Evolutionary conservation across 37 sponge, comb jelly and placozoan species (phyloP), one percentile per base, ranked within the genome.

Genomic region (Mnemiopsis leidyi): DNA sequence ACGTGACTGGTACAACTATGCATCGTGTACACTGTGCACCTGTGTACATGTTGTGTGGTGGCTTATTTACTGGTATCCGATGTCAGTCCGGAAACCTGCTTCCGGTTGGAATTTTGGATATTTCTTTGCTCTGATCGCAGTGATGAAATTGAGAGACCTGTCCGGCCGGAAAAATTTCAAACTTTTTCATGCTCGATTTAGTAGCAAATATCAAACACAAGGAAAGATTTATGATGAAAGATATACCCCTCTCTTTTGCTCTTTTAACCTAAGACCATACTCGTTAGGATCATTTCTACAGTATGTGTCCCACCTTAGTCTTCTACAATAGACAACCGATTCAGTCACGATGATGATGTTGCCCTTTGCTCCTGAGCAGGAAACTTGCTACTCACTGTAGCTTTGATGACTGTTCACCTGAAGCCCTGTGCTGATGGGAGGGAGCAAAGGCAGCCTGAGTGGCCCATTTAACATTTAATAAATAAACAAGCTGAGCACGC

Each of bases 241-340:
- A 40, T 85, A 85, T 40, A 40, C 30, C 29, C 61, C 36, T 28
- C 20, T 25, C 0, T 9, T 85, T 40, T 13, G 3, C 18, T 37
- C 33, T 26, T 38, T 3, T 5, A 39, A 36, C 31, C 38, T 95
- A 97, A 95, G 97, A 97, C 97, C 95, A 96, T 97, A 97, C 97
- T 97, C 95, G 95, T 96, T 96, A 97, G 97, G 97, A 97, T 97
- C 97, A 97, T 97, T 97, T 97, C 97, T 97, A 97, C 96, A 97
- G 97, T 97, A 97, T 96, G 95, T 96, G 97, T 97, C 97, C 94
- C 93, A 69, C 95, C 96, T 96, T 95, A 94, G 95, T 95, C 88
- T 92, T 93, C 95, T 88, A 95, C 92, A 93, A 83, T 94, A 97
- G 97, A 94, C 94, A 95, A 95, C 95, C 94, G 93, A 76, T 75